Conservation (phyloP, 1,140 invertebrate genomes). For the Drosophila tani region DNA sequence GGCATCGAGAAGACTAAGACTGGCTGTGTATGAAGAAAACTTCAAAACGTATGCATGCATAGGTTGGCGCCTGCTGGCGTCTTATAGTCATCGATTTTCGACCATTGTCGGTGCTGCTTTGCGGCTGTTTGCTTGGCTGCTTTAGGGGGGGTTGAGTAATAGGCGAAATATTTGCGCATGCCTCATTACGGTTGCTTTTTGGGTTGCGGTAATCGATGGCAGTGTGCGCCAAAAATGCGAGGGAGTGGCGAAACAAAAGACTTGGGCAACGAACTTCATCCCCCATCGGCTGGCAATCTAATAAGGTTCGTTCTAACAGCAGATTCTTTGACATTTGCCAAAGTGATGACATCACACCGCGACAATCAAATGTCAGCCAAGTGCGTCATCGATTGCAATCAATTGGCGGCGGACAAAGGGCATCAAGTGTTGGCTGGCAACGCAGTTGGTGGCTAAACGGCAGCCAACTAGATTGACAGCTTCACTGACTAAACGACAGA, state of each 20-base stretch:
- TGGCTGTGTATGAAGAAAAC: conserved; percentile 45
- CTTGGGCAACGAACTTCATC: conserved; percentile 69
- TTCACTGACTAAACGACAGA: conserved; percentile 40
- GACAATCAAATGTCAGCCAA: conserved; percentile 66
- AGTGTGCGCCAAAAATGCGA: conserved; percentile 69
- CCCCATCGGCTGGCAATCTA: neutral
- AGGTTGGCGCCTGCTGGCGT: conserved; percentile 67
- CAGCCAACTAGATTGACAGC: conserved; percentile 60
- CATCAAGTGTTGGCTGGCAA: conserved; percentile 59
- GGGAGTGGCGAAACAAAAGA: conserved; percentile 79
- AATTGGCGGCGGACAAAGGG: conserved; percentile 57
- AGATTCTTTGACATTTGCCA: conserved; percentile 66
- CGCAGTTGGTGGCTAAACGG: conserved; percentile 50
- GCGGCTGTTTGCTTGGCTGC: conserved; percentile 48
- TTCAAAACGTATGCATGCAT: conserved; percentile 67
- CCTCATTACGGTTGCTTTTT: conserved; percentile 75
- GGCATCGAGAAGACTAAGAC: conserved; percentile 63
- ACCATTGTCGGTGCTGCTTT: conserved; percentile 46
- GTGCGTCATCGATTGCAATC: conserved; percentile 67
- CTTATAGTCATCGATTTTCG: conserved; percentile 75
- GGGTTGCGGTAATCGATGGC: conserved; percentile 73
- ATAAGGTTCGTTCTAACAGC: neutral
- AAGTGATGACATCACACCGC: conserved; percentile 46
- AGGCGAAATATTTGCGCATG: conserved; percentile 81
- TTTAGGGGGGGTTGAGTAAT: conserved; percentile 67